Base-by-base conservation (phyloP, 2,113 vertebrate genomes). In the Cephalopholis sonnerati region DNA sequence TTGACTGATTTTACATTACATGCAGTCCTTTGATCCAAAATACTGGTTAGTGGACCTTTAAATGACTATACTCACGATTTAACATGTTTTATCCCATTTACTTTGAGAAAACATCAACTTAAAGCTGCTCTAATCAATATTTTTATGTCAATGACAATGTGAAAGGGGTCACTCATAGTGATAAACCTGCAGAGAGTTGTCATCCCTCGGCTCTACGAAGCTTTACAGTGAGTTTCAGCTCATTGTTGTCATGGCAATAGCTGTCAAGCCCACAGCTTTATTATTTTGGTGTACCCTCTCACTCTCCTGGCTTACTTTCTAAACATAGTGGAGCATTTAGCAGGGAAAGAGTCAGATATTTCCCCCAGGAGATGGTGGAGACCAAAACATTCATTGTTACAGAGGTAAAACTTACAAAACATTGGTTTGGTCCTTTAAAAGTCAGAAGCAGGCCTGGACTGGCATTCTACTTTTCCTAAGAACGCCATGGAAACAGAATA, bases 401-500 rank as follows among this genome's bases (percentile, higher is more conserved):
- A 27, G 61, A 69, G 11, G 4, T 12, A 20, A 48, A 50, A 57
- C 20, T 10, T 36, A n/a, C 17, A 44, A 73, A 32, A 27, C 18
- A 50, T 13, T 25, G 16, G 3, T 59, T 15, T 25, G 5, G 12
- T 51, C 24, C 18, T 81, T 67, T 39, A 51, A 58, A 82, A n/a
- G 65, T 66, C 67, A 44, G 44, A 25, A 62, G 27, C 25, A 50
- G 50, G 22, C 32, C 48, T 46, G 18, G 74, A 65, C 3, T 53
- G 61, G 54, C 3, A 55, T 54, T 70, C 8, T 41, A 27, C 12
- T 51, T 66, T 57, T 22, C 9, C 17, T 22, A 48, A 64, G 18
- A 63, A 87, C 55, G 25, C 25, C 55, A 54, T 16, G 22, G 36
- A 57, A 51, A 22, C 41, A n/a, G 41, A 41, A 41, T 57, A 62